These are phyloP conservation scores for Pegoplata infirma DNA, from an alignment of 2,888 invertebrate genomes.

Conservation along the genomic window DNA sequence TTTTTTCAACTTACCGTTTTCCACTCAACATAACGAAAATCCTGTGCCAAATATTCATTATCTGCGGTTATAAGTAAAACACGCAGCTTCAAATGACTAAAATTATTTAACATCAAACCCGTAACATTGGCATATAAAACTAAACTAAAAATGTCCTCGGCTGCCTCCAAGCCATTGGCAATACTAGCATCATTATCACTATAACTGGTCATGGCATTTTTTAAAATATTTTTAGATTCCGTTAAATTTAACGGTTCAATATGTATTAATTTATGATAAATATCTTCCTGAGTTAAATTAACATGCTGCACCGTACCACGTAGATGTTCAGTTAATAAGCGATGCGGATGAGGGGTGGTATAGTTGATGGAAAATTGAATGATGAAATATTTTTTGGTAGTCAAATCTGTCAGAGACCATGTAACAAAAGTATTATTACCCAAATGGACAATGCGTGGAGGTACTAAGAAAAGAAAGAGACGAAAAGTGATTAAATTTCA, in stretches of 20 bases:
- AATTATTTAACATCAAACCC: conserved; percentile 74
- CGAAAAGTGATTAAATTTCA: not conserved
- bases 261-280: conserved; percentile 68
- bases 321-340: conserved; percentile 66
- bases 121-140: conserved; percentile 76
- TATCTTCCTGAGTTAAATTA: conserved; percentile 69
- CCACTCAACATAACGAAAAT: conserved; percentile 77
- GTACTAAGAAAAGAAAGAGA: conserved; percentile 64
- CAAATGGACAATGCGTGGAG: conserved; percentile 71
- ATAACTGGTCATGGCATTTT: conserved; percentile 71
- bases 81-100: conserved; percentile 72
- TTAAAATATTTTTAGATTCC: conserved; percentile 68
- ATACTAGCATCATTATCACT: conserved; percentile 69
- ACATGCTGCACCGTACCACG: conserved; percentile 71
- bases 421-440: conserved; percentile 73
- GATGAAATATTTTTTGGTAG: conserved; percentile 74
- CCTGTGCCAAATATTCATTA: conserved; percentile 74
- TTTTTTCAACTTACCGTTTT: conserved; percentile 70
- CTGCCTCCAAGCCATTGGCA: conserved; percentile 67
- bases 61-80: conserved; percentile 75
- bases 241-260: conserved; percentile 69
- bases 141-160: conserved; percentile 73
- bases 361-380: conserved; percentile 73
- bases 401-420: conserved; percentile 73
- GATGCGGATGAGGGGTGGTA: conserved; percentile 73